Conservation (phyloP, 2,888 invertebrate genomes). For the Buathra laborator region DNA sequence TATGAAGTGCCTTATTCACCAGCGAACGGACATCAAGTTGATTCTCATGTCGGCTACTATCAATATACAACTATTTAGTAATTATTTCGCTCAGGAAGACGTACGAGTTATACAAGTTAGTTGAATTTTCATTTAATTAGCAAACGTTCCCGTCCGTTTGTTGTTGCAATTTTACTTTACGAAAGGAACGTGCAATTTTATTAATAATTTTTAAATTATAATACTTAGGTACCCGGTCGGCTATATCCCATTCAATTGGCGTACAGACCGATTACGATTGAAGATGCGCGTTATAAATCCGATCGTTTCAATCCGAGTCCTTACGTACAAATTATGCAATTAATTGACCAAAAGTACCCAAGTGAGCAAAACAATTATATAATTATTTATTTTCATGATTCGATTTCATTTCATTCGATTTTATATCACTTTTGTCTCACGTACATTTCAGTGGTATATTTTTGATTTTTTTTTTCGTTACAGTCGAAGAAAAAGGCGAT, state of each 20-base stretch:
- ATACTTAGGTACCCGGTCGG: constrained; percentile 94
- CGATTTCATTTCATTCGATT: background rate
- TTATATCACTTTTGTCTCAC: background rate
- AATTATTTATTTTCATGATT: background rate
- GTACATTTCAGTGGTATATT: background rate
- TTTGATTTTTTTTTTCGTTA: constrained; percentile 61
- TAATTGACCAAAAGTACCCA: constrained; percentile 96
- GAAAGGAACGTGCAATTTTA: background rate
- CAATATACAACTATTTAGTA: constrained; percentile 96
- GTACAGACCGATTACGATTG: constrained; percentile 91
- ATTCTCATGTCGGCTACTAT: constrained; percentile 99
- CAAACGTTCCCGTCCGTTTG: no score
- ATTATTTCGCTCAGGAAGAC: constrained; percentile 93
- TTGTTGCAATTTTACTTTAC: background rate
- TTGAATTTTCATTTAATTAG: background rate
- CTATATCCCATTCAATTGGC: constrained; percentile 96
- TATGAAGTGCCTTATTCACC: constrained; percentile 95
- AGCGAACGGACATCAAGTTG: constrained; percentile 93
- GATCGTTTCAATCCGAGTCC: constrained; percentile 96
- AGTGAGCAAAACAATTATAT: constrained; percentile 84
- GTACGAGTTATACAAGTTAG: constrained; percentile 93
- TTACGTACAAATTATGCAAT: constrained; percentile 95
- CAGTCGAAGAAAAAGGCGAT: constrained; percentile 95
- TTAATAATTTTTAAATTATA: background rate
- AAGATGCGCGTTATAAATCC: constrained; percentile 88